These are phyloP conservation scores for Parasteatoda lunata DNA, from an alignment of 2,888 invertebrate genomes.

Conservation along the genomic window DNA sequence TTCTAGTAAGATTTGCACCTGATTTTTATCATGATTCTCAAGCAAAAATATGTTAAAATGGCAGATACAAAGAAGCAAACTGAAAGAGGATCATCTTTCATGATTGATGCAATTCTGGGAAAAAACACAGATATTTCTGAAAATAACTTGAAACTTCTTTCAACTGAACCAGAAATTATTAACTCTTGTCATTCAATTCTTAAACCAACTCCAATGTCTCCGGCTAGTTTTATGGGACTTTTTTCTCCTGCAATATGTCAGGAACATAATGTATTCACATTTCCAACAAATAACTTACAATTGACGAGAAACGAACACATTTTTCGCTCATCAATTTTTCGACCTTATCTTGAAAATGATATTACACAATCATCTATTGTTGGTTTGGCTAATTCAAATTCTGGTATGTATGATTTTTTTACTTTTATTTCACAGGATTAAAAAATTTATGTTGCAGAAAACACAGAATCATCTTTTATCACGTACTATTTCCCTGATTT, in stretches of 20 bases:
- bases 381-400: slow-evolving; percentile 21
- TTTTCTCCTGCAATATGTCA: slow-evolving; percentile 36
- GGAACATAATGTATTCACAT: slow-evolving; percentile 33
- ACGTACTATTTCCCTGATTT: too few relatives aligned
- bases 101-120: slow-evolving; percentile 54
- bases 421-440: background rate
- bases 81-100: slow-evolving; percentile 39
- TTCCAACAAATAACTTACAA: slow-evolving; percentile 28
- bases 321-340: slow-evolving; percentile 32
- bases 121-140: slow-evolving; percentile 19
- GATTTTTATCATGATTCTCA: too few relatives aligned
- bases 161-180: slow-evolving; percentile 3
- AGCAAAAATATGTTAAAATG: too few relatives aligned
- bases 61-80: slow-evolving; percentile 1
- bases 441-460: too few relatives aligned
- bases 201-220: slow-evolving; percentile 53
- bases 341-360: slow-evolving; percentile 3
- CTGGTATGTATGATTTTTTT: slow-evolving; percentile 33
- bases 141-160: background rate
- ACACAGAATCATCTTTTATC: too few relatives aligned
- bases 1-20: too few relatives aligned
- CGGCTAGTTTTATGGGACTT: slow-evolving; percentile 39
- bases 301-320: slow-evolving; percentile 38
- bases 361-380: slow-evolving; percentile 16
- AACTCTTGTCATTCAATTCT: slow-evolving; percentile 11